Conservation (phyloP, 2,113 vertebrate genomes). For the Caranx melampygus region DNA sequence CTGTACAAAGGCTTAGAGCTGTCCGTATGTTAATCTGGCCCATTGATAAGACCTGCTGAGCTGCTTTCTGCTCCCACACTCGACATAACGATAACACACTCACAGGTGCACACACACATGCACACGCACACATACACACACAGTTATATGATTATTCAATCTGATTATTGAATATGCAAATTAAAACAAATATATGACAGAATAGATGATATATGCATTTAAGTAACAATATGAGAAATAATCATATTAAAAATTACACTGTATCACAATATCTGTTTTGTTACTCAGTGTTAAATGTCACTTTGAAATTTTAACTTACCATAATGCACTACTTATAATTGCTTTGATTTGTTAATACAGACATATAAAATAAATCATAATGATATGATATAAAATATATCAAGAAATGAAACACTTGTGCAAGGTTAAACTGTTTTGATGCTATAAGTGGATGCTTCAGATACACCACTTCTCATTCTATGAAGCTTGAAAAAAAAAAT, state of each 20-base stretch:
- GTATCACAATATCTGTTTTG: not conserved
- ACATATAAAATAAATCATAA: no score
- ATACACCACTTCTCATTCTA: not conserved
- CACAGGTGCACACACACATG: not conserved
- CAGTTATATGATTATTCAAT: not conserved
- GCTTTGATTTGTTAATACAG: not conserved
- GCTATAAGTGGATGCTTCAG: not conserved
- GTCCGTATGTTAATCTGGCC: slow-evolving; percentile 71
- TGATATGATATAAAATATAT: no score
- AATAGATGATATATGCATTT: not conserved
- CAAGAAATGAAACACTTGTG: not conserved
- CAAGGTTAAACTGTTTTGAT: not conserved
- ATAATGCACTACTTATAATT: not conserved
- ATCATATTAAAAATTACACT: not conserved
- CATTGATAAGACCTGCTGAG: slow-evolving; percentile 78
- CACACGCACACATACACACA: slow-evolving; percentile 3
- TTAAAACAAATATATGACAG: not conserved
- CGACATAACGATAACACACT: slow-evolving; percentile 37
- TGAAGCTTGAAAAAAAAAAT: not conserved
- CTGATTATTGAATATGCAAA: not conserved
- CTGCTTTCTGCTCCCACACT: slow-evolving; percentile 61
- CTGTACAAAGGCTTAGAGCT: slow-evolving; percentile 67
- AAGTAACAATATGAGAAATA: not conserved
- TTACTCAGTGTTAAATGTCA: not conserved
- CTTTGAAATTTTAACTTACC: not conserved